Evolutionary conservation across 2,797 vertebrate species (phyloP).

Genomic region (Thaleichthys pacificus): DNA sequence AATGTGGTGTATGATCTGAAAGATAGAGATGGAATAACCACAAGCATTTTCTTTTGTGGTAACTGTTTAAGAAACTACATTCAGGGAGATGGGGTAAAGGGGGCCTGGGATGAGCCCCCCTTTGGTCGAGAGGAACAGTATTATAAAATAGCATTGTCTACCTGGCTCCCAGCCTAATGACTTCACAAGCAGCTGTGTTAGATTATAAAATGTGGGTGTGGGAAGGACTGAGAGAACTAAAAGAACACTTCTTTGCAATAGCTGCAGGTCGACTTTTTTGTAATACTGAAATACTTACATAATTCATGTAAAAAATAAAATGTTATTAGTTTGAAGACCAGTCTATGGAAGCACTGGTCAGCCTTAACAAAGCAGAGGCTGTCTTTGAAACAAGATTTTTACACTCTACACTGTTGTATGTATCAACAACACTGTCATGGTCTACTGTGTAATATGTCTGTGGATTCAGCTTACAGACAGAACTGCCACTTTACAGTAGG

Average conservation of each 20-base stretch:
- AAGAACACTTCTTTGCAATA: neutral
- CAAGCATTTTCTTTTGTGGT: too few species aligned
- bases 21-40: too few species aligned
- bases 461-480: constrained; percentile 25
- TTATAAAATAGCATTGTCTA: neutral
- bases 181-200: constrained; percentile 1
- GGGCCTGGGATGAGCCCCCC: neutral
- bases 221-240: neutral
- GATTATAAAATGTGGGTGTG: neutral
- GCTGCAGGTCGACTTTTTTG: neutral
- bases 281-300: neutral
- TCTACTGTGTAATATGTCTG: constrained; percentile 51
- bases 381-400: too few species aligned
- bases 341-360: too few species aligned
- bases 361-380: too few species aligned
- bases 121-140: constrained; percentile 10
- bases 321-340: neutral
- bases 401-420: constrained; percentile 5
- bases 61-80: constrained; percentile 25
- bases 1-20: too few species aligned
- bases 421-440: constrained; percentile 39
- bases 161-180: constrained; percentile 11
- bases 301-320: constrained; percentile 5
- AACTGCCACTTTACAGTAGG: constrained; percentile 31
- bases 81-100: neutral